phyloP scores from a whole-genome alignment of 2,797 vertebrate genomes.

The Sandelia bainsii region DNA sequence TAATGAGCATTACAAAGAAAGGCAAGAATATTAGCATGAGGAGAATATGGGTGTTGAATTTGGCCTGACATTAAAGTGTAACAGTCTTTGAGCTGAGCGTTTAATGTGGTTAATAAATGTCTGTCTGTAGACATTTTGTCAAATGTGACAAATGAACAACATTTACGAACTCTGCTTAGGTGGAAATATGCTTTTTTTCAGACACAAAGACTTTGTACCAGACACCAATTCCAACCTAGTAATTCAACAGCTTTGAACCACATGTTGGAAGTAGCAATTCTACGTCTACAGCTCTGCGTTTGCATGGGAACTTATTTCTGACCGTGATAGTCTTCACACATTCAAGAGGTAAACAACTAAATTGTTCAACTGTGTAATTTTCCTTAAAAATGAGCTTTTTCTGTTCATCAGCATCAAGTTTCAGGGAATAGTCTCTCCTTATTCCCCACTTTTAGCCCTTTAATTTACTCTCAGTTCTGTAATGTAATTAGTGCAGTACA shows the following conservation, averaged over 20 bases:
- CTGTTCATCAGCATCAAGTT: slow-evolving; percentile 26
- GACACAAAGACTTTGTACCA: slow-evolving; percentile 38
- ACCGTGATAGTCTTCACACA: slow-evolving; percentile 12
- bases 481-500: slow-evolving; percentile 41
- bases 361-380: neutral
- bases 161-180: slow-evolving; percentile 31
- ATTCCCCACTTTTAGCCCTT: slow-evolving; percentile 37
- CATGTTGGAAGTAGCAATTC: slow-evolving; percentile 53
- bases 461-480: slow-evolving; percentile 52
- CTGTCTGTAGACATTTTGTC: slow-evolving; percentile 52
- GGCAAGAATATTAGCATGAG: slow-evolving; percentile 15
- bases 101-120: slow-evolving; percentile 63
- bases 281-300: slow-evolving; percentile 16
- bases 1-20: slow-evolving; percentile 41
- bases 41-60: slow-evolving; percentile 39
- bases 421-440: slow-evolving; percentile 18
- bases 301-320: slow-evolving; percentile 26
- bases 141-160: slow-evolving; percentile 52
- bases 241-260: slow-evolving; percentile 59
- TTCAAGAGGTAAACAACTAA: slow-evolving; percentile 12
- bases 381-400: neutral
- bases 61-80: slow-evolving; percentile 45
- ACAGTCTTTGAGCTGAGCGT: slow-evolving; percentile 26
- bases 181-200: neutral
- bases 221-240: slow-evolving; percentile 26